A percentile compares a stretch with the other conserved stretches of the same genome.
phyloP scores from a whole-genome alignment of 1,140 invertebrate genomes.

The Brachionus rubens region DNA sequence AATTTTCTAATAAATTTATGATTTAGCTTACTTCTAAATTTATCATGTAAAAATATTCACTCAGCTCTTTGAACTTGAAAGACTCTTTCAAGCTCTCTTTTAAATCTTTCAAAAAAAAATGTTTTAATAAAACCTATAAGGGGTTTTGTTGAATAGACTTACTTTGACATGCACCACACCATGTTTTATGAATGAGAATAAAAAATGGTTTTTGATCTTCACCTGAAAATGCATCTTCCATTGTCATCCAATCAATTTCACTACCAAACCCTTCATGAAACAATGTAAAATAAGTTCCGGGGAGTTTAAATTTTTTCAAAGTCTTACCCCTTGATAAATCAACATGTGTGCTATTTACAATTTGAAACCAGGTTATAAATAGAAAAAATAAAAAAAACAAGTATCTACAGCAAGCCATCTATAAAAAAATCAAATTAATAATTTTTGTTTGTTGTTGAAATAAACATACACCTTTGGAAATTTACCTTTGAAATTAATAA shows the following conservation, averaged over 20 bases:
- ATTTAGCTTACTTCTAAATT: conserved; percentile 54
- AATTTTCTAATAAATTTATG: neutral
- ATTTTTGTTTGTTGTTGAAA: too few species aligned
- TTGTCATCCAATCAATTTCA: neutral
- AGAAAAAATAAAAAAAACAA: too few species aligned
- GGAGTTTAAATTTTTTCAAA: too few species aligned
- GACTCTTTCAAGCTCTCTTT: conserved; percentile 65
- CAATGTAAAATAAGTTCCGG: too few species aligned
- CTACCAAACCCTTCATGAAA: neutral
- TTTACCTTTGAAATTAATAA: too few species aligned
- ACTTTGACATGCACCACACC: conserved; percentile 67
- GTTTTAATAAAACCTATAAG: neutral
- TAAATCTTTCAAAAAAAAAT: conserved; percentile 56
- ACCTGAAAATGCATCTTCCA: neutral
- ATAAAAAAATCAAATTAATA: too few species aligned
- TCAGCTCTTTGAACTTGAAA: conserved; percentile 63
- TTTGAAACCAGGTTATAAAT: too few species aligned
- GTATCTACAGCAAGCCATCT: too few species aligned
- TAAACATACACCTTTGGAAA: too few species aligned
- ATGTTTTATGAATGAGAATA: conserved; percentile 67
- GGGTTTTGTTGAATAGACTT: conserved; percentile 45
- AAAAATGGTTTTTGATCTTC: conserved; percentile 63
- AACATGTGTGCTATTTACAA: too few species aligned
- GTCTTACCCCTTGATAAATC: too few species aligned
- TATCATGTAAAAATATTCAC: conserved; percentile 66